These are phyloP conservation scores for Tragulus kanchil DNA, from an alignment of 2,113 vertebrate genomes.

Conservation along the genomic window DNA sequence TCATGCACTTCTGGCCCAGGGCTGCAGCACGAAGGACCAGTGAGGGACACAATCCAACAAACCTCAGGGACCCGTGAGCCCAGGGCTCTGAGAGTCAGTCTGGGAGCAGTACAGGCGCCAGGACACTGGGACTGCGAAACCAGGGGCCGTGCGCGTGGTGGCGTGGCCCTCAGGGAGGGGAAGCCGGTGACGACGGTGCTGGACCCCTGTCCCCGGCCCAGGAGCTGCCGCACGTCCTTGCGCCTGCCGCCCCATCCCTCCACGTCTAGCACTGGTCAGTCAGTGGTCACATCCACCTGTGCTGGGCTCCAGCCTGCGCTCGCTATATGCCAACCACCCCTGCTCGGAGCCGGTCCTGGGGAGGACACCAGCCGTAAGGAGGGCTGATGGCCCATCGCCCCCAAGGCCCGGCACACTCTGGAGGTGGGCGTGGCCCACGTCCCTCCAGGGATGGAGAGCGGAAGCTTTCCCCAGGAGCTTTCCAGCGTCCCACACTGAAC, in stretches of 20 bases:
- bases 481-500: neutral
- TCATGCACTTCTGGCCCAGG: neutral
- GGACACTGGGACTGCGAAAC: neutral
- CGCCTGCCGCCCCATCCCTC: rapidly evolving
- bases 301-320: neutral
- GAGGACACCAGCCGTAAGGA: neutral
- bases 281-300: no score
- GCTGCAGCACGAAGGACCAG: neutral
- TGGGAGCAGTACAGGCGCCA: neutral
- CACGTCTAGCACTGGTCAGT: neutral
- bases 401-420: neutral
- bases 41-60: rapidly evolving
- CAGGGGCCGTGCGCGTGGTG: rapidly evolving
- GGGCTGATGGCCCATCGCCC: rapidly evolving
- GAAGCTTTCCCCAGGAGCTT: neutral
- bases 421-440: rapidly evolving
- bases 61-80: no score
- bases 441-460: neutral
- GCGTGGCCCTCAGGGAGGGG: rapidly evolving
- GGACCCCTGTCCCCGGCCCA: no score
- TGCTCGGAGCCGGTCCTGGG: neutral
- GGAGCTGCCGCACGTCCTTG: no score
- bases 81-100: neutral
- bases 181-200: neutral
- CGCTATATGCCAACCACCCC: neutral